These are phyloP conservation scores for Aspidiotus rigidus DNA, from an alignment of 2,888 invertebrate genomes.

Conservation along the genomic window DNA sequence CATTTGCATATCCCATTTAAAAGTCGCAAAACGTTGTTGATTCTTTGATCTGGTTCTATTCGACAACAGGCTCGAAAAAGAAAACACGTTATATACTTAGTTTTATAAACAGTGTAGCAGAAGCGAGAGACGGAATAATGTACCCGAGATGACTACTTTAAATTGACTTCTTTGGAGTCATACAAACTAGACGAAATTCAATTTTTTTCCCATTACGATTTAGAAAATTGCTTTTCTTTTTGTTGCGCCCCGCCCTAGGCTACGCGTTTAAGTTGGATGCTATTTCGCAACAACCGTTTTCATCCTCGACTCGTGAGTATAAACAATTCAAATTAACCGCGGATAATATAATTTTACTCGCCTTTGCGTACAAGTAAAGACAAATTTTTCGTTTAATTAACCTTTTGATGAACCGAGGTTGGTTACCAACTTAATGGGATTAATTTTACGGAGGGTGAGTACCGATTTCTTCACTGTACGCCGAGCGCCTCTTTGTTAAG, in stretches of 20 bases:
- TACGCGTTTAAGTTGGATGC: not conserved
- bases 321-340: not conserved
- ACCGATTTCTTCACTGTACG: no score
- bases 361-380: not conserved
- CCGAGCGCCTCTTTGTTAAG: no score
- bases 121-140: conserved; percentile 25
- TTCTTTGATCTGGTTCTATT: not conserved
- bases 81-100: no score
- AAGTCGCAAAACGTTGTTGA: not conserved
- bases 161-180: conserved; percentile 26
- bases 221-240: not conserved
- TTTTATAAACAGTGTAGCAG: not conserved
- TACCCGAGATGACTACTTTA: conserved; percentile 30
- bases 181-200: conserved; percentile 15
- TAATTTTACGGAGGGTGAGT: not conserved
- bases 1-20: conserved; percentile 4
- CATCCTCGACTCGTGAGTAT: no score
- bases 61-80: not conserved
- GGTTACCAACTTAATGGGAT: not conserved
- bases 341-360: not conserved
- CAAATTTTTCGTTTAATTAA: conserved; percentile 1
- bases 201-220: conserved; percentile 17
- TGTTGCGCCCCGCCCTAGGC: not conserved
- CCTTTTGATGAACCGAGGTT: not conserved
- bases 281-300: not conserved